Percentiles rank a stretch among this genome's conserved stretches.
These are phyloP conservation scores for Tyrannus savana DNA, from an alignment of 2,113 vertebrate species.

Conservation along the genomic window DNA sequence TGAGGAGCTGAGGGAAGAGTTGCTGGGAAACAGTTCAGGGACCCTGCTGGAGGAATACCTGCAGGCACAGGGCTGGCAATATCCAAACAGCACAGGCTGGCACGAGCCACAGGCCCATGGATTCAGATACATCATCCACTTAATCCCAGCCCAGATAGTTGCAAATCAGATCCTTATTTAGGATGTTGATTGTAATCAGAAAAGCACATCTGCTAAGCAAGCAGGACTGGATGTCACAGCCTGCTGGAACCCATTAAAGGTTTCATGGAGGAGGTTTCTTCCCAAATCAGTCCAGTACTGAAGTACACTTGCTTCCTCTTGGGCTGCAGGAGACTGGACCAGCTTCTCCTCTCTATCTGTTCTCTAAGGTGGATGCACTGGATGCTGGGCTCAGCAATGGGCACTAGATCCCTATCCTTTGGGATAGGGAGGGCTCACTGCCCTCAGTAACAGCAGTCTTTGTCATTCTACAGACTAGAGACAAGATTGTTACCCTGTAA, in stretches of 20 bases:
- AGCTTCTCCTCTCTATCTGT: background rate
- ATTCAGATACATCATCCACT: fast-evolving
- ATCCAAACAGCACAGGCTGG: background rate
- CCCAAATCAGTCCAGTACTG: background rate
- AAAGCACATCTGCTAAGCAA: background rate
- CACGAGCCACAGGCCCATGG: fast-evolving
- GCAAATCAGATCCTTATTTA: background rate
- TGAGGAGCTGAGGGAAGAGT: constrained; percentile 1
- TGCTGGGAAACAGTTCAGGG: constrained; percentile 53
- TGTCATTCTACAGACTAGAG: background rate
- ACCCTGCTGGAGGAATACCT: background rate
- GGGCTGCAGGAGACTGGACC: background rate
- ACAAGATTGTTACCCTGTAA: background rate
- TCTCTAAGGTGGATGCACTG: background rate
- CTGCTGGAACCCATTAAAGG: background rate
- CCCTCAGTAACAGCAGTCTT: background rate
- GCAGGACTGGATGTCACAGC: background rate
- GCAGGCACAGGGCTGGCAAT: background rate
- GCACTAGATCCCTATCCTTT: background rate
- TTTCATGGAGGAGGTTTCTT: background rate
- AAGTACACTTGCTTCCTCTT: background rate
- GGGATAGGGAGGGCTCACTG: background rate
- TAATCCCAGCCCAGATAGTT: background rate
- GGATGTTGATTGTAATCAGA: background rate
- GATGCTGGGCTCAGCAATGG: background rate